Evolutionary conservation across 37 sponge, comb jelly and placozoan species (phyloP).

Genomic region (Ianthella basta): DNA sequence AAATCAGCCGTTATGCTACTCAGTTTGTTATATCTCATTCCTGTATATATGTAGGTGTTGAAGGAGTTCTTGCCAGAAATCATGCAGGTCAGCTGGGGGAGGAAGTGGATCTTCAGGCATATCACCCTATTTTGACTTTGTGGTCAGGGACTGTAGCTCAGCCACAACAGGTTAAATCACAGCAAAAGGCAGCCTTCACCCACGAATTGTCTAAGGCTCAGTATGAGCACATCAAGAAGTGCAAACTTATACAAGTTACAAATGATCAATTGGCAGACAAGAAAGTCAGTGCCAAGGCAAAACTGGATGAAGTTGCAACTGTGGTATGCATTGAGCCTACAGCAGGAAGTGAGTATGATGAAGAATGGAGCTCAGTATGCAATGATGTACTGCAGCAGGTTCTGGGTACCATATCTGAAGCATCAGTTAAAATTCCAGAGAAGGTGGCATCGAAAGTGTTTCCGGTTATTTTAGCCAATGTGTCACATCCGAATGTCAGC

Average conservation of each 20-base stretch:
- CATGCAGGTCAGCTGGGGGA: neutral
- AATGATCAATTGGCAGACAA: neutral
- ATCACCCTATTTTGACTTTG: neutral
- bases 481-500: neutral
- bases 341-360: neutral
- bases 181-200: no score
- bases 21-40: no score
- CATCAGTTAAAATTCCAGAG: neutral
- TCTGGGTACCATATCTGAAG: neutral
- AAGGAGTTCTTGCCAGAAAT: conserved; percentile 4
- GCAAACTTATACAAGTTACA: no score
- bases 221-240: no score
- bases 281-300: neutral
- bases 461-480: neutral
- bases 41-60: neutral
- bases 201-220: no score
- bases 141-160: neutral
- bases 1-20: no score
- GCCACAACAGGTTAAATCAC: neutral
- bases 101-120: neutral
- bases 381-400: neutral
- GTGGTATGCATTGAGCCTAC: neutral
- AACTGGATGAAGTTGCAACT: neutral
- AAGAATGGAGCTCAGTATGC: neutral
- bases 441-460: conserved; percentile 1